Evolutionary conservation across 2,888 invertebrate species (phyloP), one percentile per base, ranked within the genome.

Genomic region (Atherix ibis): DNA sequence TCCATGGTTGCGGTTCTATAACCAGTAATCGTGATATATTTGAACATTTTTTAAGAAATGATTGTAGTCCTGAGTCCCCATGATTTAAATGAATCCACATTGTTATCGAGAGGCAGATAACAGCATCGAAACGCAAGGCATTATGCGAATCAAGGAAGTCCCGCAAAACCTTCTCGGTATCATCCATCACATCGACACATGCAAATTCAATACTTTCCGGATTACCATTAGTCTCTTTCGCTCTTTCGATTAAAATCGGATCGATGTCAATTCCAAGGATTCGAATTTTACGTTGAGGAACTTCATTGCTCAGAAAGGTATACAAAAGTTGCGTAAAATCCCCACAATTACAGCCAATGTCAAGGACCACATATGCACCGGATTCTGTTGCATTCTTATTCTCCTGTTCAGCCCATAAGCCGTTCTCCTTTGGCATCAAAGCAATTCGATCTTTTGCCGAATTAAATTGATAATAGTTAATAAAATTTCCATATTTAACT

Each of bases 21-120:
- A 85, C 64, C 8, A 85, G 56, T 33, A 71, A 61, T 27, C 66
- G 62, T 4, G 73, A 61, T 5, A 53, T 48, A 5, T 51, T 44
- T 38, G 71, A 68, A 5, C 78, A 53, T 32, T 65, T 67, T 14
- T 58, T 50, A 3, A 88, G 57, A 54, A 84, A 82, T 4, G 55
- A 45, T 35, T 63, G 47, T 24, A 88, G 56, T 1, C 82, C 83
- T 4, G 61, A 55, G 62, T 88, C 88, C 5, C 84, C 81, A 57
- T 78, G 66, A 55, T 88, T 87, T 16, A 88, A 54, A 58, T 88
- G 88, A 48, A 88, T 81, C 88, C 88, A 88, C 84, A 88, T 84
- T 13, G 84, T 81, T 18, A 84, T 70, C 6, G 87, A 85, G 53
- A 87, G 84, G 52, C 81, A 80, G 54, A 81, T 82, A 31, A 71